Evolutionary conservation across 2,797 vertebrate genomes (phyloP), one percentile per base, ranked within the genome.

Genomic region (Mormyrus hasselquistii): DNA sequence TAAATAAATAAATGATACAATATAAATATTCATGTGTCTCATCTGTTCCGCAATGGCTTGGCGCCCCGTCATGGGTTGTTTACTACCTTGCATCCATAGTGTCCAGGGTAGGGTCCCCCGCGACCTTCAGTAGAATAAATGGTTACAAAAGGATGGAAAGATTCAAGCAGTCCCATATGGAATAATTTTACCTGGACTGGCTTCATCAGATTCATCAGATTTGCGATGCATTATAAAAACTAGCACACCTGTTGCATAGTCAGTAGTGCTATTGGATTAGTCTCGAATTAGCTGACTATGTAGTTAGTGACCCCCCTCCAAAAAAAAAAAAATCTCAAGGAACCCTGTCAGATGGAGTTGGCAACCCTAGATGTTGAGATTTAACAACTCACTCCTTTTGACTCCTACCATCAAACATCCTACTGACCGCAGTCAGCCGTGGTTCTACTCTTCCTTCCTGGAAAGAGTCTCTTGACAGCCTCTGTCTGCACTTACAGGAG

Each of bases 401-500:
- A 82, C 44, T 49, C 76, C 4, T 44, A 82, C 6, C 41, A n/a
- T 82, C 38, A 44, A 47, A 82, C 38, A 41, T 49, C 38, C 44
- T 47, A 22, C 76, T 47, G 76, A 47, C 0, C 38, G 0, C 65
- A 69, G 1, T 38, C 65, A 69, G 29, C 29, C 4, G 29, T 38
- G 29, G 65, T 29, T 34, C 10, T 38, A 34, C 4, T 12, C 25
- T 5, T 34, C 62, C 62, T 12, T n/a, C n/a, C 73, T 9, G 38
- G 38, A 79, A 16, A 44, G 34, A 50, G 79, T 16, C 44, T 47
- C 79, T n/a, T 19, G 25, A 79, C 73, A 8, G 29, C 14, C 76
- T 47, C 38, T 14, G 29, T 50, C 6, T 65, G 34, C 41, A 16
- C 50, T 52, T 2, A 0, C 93, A 99, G 98, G 98, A 99, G 93